Percentiles rank a stretch among this genome's conserved stretches.
These are phyloP conservation scores for Malurus cyaneus DNA, from an alignment of 2,113 vertebrate genomes.

Conservation along the genomic window DNA sequence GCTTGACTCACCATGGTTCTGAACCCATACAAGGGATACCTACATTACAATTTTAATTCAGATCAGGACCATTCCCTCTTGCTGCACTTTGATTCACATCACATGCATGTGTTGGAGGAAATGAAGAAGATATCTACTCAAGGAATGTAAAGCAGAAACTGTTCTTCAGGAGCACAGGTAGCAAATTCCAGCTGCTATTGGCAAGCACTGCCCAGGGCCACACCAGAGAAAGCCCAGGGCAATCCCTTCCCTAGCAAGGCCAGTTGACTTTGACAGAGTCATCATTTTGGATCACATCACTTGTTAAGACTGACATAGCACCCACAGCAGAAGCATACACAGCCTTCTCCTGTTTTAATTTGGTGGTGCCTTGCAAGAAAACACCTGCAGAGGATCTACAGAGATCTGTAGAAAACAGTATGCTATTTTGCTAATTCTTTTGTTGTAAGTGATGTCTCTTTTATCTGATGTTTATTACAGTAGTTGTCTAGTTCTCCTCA, in stretches of 20 bases:
- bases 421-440: neutral
- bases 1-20: neutral
- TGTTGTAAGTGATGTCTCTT: neutral
- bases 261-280: neutral
- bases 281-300: neutral
- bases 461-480: neutral
- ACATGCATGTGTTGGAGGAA: neutral
- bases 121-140: neutral
- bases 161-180: neutral
- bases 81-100: neutral
- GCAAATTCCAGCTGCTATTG: fast-evolving
- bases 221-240: neutral
- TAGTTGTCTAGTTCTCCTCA: neutral
- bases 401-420: neutral
- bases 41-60: neutral
- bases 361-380: neutral
- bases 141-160: neutral
- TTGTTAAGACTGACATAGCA: neutral
- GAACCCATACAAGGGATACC: neutral
- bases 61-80: neutral
- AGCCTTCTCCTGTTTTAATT: neutral
- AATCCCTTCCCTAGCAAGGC: neutral
- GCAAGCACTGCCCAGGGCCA: neutral
- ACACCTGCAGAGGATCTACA: neutral
- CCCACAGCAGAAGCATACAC: neutral